A percentile compares a stretch with the other conserved stretches of the same genome.
Conservation (phyloP, 2,797 vertebrate species). For the Linurgus olivaceus region DNA sequence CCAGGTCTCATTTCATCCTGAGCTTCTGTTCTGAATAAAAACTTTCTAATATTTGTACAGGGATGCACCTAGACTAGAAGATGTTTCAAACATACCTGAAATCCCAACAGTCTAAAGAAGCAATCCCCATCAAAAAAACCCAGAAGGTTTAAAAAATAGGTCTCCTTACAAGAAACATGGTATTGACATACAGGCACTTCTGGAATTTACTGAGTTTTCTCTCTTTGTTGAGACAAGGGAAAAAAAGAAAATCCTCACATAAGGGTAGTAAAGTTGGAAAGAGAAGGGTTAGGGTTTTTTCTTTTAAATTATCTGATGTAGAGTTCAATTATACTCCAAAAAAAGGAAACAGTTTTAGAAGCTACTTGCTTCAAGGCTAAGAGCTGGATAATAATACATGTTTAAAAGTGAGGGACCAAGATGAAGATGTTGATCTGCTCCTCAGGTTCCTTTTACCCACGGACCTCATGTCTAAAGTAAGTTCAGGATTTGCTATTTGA, state of each 20-base stretch:
- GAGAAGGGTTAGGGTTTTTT: not conserved
- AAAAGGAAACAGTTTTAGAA: not conserved
- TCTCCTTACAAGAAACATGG: not conserved
- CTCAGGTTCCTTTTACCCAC: not conserved
- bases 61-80: not conserved
- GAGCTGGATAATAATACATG: not conserved
- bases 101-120: not conserved
- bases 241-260: not conserved
- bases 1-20: not conserved
- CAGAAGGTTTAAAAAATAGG: rapidly evolving
- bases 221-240: not conserved
- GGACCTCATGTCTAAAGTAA: not conserved
- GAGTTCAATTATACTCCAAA: not conserved
- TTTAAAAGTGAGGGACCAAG: not conserved
- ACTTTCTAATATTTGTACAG: not conserved
- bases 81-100: not conserved
- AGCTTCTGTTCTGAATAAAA: not conserved
- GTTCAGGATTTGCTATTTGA: not conserved
- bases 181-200: not conserved
- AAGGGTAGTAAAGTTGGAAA: not conserved
- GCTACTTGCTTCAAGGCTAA: not conserved
- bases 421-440: not conserved
- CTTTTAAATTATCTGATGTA: not conserved
- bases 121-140: rapidly evolving
- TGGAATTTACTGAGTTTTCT: not conserved